phyloP scores from a whole-genome alignment of 92 coral and sea anemone genomes.

The Porites evermanni region DNA sequence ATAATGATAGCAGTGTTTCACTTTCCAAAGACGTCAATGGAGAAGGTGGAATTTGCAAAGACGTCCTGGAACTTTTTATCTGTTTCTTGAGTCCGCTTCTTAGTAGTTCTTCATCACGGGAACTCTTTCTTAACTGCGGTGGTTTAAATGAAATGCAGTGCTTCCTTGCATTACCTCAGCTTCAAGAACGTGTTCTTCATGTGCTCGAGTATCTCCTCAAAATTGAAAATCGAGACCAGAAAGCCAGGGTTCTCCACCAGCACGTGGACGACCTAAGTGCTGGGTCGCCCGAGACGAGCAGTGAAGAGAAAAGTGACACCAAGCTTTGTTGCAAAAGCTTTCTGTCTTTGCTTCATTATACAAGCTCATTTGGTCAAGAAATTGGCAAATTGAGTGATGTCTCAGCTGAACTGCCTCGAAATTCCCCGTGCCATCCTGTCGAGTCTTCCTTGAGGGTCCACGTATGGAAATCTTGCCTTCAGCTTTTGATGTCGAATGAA shows the following conservation, averaged over 20 bases:
- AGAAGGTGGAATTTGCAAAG: constrained; percentile 33
- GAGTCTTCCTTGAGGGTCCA: constrained; percentile 73
- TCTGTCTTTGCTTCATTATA: constrained; percentile 52
- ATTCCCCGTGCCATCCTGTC: constrained; percentile 27
- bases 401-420: neutral
- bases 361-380: constrained; percentile 35
- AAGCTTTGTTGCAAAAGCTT: constrained; percentile 54
- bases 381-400: neutral
- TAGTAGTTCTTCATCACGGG: constrained; percentile 56
- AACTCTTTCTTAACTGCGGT: constrained; percentile 81
- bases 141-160: constrained; percentile 78
- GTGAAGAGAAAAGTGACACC: constrained; percentile 48
- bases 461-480: constrained; percentile 92
- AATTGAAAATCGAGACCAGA: constrained; percentile 62
- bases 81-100: constrained; percentile 69
- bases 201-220: constrained; percentile 76
- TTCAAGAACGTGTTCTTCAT: constrained; percentile 75
- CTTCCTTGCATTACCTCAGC: constrained; percentile 71
- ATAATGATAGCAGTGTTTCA: neutral
- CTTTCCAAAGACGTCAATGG: neutral
- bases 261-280: constrained; percentile 22
- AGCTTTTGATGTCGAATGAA: constrained; percentile 72
- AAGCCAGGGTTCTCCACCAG: constrained; percentile 1
- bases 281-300: constrained; percentile 36
- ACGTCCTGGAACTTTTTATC: constrained; percentile 71